Evolutionary conservation across 2,888 invertebrate species (phyloP), one percentile per base, ranked within the genome.

Genomic region (Limenitis camilla): DNA sequence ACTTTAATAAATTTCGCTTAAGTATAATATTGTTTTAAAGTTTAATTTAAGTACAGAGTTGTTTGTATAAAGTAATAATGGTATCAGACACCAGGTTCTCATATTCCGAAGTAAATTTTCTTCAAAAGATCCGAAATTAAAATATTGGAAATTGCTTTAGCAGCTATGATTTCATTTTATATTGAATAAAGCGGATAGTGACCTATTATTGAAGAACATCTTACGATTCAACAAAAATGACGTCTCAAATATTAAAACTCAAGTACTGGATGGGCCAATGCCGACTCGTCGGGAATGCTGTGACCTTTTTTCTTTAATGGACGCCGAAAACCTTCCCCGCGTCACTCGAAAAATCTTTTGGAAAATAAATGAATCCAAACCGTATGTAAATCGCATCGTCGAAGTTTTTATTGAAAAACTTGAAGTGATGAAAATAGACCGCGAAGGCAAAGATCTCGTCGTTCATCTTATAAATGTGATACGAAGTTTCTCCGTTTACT

Each of bases 331-430:
- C 75, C 77, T 76, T 74, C 75, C 71, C 70, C 74, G 74, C 76
- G 79, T 79, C 77, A 77, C 76, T 75, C 69, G 77, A 76, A 78
- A 79, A 84, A 80, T 78, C 80, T 81, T 82, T 81, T 69, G 74
- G 72, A 76, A 81, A 84, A 84, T 82, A 81, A 83, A 82, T 81
- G 84, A 84, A 81, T 81, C 82, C 79, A 79, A 80, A 79, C 79
- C 81, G 84, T 85, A 84, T 84, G 84, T 82, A 84, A 86, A 84
- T 85, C 78, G 78, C 77, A 76, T 73, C 77, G 76, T 76, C 69
- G 74, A 81, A 85, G 83, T 85, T 87, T 87, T 86, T 86, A 86
- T 86, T 86, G 84, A 85, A 87, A 87, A 87, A 86, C 84, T 85
- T 87, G 80, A 84, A 77, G 79, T 81, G 80, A 84, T 84, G 83